These are phyloP conservation scores for Drosophila bocki DNA, from an alignment of 1,140 invertebrate species.

Conservation along the genomic window DNA sequence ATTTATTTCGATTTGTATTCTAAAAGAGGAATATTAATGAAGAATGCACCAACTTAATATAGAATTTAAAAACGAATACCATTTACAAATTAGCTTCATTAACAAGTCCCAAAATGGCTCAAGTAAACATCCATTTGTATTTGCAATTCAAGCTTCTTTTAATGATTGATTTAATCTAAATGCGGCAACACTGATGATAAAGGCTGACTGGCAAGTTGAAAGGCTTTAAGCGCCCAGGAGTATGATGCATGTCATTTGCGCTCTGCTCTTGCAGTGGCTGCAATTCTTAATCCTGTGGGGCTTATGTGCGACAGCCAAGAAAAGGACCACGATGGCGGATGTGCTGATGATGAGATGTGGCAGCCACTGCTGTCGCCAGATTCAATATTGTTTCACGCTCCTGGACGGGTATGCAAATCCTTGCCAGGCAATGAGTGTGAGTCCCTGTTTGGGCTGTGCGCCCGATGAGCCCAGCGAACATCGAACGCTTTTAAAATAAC, in stretches of 20 bases:
- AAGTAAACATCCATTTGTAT: not conserved
- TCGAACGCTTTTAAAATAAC: constrained; percentile 30
- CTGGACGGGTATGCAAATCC: constrained; percentile 61
- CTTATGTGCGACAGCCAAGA: constrained; percentile 56
- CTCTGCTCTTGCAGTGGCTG: constrained; percentile 35
- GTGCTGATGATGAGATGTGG: constrained; percentile 28
- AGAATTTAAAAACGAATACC: not conserved
- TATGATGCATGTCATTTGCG: constrained; percentile 26
- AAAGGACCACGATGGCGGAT: constrained; percentile 29
- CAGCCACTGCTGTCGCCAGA: constrained; percentile 31
- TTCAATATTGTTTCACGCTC: constrained; percentile 74
- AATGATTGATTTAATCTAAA: constrained; percentile 3
- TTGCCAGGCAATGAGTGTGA: constrained; percentile 2
- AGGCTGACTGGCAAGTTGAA: constrained; percentile 10
- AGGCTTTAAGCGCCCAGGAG: constrained; percentile 52
- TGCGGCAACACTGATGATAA: constrained; percentile 8
- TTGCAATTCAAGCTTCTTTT: not conserved
- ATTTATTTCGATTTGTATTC: not conserved
- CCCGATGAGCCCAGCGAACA: constrained; percentile 15
- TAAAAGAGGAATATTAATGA: not conserved
- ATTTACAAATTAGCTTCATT: not conserved
- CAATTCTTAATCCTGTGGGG: constrained; percentile 63
- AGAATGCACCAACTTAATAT: not conserved
- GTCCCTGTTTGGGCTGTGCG: constrained; percentile 42
- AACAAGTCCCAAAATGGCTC: too few species aligned